Evolutionary conservation across 1,140 invertebrate genomes (phyloP).

Genomic region (Leptinotarsa defecta): DNA sequence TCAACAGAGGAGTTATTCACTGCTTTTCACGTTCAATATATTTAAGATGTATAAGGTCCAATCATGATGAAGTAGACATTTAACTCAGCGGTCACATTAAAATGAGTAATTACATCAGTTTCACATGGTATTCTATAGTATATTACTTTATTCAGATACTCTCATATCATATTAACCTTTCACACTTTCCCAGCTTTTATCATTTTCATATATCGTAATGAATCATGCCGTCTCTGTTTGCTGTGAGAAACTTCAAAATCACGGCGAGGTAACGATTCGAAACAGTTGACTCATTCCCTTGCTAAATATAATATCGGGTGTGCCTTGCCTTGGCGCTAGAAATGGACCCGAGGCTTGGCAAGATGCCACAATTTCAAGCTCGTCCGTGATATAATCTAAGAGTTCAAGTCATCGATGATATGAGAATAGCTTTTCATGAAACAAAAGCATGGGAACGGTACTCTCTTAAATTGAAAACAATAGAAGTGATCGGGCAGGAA

Average conservation of each 20-base stretch:
- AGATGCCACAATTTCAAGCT: conserved; percentile 27
- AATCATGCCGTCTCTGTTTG: background rate
- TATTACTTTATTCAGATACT: background rate
- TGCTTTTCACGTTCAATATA: too few relatives aligned
- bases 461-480: background rate
- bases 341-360: conserved; percentile 22
- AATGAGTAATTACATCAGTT: too few relatives aligned
- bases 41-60: too few relatives aligned
- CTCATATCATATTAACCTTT: background rate
- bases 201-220: background rate
- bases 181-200: background rate
- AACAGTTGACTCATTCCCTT: conserved; percentile 15
- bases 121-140: too few relatives aligned
- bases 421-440: conserved; percentile 1
- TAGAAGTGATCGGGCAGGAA: background rate
- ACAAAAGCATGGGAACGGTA: conserved; percentile 3
- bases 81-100: too few relatives aligned
- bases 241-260: conserved; percentile 17
- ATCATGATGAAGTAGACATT: too few relatives aligned
- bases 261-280: conserved; percentile 12
- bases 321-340: conserved; percentile 22
- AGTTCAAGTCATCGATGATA: conserved; percentile 8
- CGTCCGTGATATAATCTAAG: background rate
- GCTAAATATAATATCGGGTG: conserved; percentile 30
- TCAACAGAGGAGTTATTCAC: too few relatives aligned